These are phyloP conservation scores for Calidris pygmaea DNA, from an alignment of 2,113 vertebrate genomes.

Conservation along the genomic window DNA sequence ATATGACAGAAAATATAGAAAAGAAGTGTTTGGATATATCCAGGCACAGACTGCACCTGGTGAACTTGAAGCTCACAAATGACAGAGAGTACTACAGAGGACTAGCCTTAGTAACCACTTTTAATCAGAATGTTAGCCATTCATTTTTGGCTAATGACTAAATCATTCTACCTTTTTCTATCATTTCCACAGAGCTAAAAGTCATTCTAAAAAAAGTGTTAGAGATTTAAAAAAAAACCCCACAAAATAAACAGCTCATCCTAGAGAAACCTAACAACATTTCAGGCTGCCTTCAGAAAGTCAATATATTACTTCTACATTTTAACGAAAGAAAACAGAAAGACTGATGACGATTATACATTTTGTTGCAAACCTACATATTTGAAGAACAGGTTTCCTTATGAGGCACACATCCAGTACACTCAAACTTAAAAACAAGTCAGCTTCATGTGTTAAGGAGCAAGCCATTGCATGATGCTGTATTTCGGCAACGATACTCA, in stretches of 20 bases:
- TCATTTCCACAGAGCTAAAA: background rate
- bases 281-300: background rate
- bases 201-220: background rate
- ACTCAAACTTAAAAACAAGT: background rate
- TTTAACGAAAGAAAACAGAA: background rate
- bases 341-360: background rate
- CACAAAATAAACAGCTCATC: background rate
- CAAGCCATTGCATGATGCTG: background rate
- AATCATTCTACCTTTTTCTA: background rate
- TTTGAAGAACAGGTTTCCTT: background rate
- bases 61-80: background rate
- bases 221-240: background rate
- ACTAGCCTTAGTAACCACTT: background rate
- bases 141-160: background rate
- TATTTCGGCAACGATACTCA: background rate
- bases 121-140: background rate
- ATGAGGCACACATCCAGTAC: background rate
- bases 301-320: background rate
- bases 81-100: background rate
- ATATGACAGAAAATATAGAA: background rate
- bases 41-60: background rate
- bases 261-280: background rate
- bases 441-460: background rate
- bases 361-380: background rate
- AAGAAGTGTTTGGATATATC: background rate